These are phyloP conservation scores for Hippoglossus hippoglossus DNA, from an alignment of 2,797 vertebrate genomes.

Conservation along the genomic window DNA sequence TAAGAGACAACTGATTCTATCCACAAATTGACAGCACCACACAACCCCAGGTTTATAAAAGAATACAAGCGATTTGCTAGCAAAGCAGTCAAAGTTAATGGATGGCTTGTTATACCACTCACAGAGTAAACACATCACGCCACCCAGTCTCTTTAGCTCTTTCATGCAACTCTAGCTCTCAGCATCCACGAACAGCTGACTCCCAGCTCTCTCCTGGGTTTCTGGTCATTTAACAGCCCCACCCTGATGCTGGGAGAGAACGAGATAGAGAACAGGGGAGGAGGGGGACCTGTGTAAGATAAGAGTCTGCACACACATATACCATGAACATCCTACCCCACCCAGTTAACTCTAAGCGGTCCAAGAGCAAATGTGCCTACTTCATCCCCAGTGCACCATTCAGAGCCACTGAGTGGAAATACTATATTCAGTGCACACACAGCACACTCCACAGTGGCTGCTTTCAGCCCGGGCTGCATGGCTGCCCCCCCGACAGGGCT, in stretches of 20 bases:
- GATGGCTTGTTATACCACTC: conserved; percentile 11
- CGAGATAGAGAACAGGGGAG: conserved; percentile 14
- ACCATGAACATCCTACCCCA: conserved; percentile 49
- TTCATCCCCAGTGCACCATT: conserved; percentile 32
- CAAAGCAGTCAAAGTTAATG: conserved; percentile 12
- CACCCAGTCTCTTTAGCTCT: conserved; percentile 29
- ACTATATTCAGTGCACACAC: conserved; percentile 26
- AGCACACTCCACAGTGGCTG: conserved; percentile 20
- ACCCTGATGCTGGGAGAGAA: conserved; percentile 39
- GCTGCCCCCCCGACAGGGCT: conserved; percentile 5
- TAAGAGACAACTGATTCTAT: conserved; percentile 9
- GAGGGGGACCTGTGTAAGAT: conserved; percentile 15
- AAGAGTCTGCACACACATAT: conserved; percentile 6
- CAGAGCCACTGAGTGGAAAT: conserved; percentile 30
- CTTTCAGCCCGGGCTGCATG: conserved; percentile 8
- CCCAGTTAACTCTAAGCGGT: conserved; percentile 18
- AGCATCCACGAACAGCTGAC: conserved; percentile 47
- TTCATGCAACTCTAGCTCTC: conserved; percentile 39
- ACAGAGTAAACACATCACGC: conserved; percentile 21
- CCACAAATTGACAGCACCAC: conserved; percentile 3
- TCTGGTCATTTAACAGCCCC: conserved; percentile 58
- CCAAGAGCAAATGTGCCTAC: conserved; percentile 39
- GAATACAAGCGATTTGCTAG: background rate
- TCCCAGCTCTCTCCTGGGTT: conserved; percentile 32
- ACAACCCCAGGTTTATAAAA: conserved; percentile 17